Evolutionary conservation across 2,797 vertebrate genomes (phyloP), one percentile per base, ranked within the genome.

Genomic region (Cryptoblepharus egeriae): DNA sequence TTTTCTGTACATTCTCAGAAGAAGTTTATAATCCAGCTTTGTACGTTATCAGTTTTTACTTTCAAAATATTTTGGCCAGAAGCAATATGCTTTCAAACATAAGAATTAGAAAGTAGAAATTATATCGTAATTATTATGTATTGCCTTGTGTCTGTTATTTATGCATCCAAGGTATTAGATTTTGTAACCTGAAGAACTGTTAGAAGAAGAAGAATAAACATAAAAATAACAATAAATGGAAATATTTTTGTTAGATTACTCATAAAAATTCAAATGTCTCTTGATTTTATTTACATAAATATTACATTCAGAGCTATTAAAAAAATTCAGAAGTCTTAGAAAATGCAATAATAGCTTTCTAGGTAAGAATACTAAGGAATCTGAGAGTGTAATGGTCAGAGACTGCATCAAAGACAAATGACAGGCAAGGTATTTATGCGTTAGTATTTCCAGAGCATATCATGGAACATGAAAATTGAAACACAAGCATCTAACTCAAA

Each of bases 211-310:
- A 24, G 39, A 79, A 84, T 37, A 68, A 61, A 65, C 42, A 18
- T 70, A 87, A 75, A 35, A 88, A 72, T 71, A 87, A 45, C 42
- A 79, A 26, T 49, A 73, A 82, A 82, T 84, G 16, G 22, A 77
- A 80, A 85, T 1, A 65, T 75, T 86, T 81, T 55, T 85, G 28
- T 64, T 45, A 69, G 76, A 55, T 80, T 86, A 35, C 10, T 88
- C 58, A 77, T 11, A 82, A 49, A 84, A 79, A 82, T 78, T 85
- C 26, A 81, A 84, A 82, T 82, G 2, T 80, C 2, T 72, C 63
- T 72, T 60, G 57, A 76, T 55, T 58, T 80, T 87, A 87, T 88
- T 88, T 90, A 86, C 37, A 82, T 83, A 85, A 91, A 77, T 74
- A 80, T 81, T 88, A 37, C 85, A 79, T 89, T 88, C 45, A 37